Conservation (phyloP, 2,797 vertebrate genomes). For the Enteromius thamalakanensis region DNA sequence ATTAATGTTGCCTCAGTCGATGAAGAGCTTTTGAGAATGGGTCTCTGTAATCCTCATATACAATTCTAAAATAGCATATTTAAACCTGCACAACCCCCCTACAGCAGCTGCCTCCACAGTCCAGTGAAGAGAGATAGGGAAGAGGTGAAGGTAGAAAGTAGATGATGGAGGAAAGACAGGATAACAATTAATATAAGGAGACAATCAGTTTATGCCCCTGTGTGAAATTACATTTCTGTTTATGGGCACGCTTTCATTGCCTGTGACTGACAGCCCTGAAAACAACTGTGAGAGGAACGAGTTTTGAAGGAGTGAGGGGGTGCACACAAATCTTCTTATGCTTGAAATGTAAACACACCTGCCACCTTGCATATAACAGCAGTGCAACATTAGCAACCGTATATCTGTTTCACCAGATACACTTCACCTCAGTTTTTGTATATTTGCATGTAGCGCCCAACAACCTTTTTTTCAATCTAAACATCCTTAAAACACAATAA, state of each 20-base stretch:
- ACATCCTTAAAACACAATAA: neutral
- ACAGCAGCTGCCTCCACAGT: neutral
- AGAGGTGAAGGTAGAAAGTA: slow-evolving; percentile 23
- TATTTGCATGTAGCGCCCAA: neutral
- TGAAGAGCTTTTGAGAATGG: neutral
- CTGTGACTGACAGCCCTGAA: slow-evolving; percentile 48
- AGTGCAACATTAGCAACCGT: neutral
- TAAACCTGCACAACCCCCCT: slow-evolving; percentile 1
- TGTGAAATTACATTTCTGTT: slow-evolving; percentile 58
- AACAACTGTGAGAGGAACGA: slow-evolving; percentile 19
- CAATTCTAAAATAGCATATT: slow-evolving; percentile 46
- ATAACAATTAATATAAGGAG: slow-evolving; percentile 42
- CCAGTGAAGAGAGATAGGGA: neutral
- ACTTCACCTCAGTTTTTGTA: neutral
- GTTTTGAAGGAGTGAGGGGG: slow-evolving; percentile 9
- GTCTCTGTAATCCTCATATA: slow-evolving; percentile 42
- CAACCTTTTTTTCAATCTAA: neutral
- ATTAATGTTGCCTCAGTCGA: slow-evolving; percentile 19
- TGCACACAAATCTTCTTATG: slow-evolving; percentile 11
- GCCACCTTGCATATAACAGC: slow-evolving; percentile 22
- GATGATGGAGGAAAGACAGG: slow-evolving; percentile 27
- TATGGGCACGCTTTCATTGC: slow-evolving; percentile 32
- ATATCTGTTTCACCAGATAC: neutral
- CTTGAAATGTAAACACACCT: slow-evolving; percentile 30
- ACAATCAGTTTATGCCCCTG: slow-evolving; percentile 42